Evolutionary conservation across 2,113 vertebrate species (phyloP).

Genomic region (Microtus richardsoni): DNA sequence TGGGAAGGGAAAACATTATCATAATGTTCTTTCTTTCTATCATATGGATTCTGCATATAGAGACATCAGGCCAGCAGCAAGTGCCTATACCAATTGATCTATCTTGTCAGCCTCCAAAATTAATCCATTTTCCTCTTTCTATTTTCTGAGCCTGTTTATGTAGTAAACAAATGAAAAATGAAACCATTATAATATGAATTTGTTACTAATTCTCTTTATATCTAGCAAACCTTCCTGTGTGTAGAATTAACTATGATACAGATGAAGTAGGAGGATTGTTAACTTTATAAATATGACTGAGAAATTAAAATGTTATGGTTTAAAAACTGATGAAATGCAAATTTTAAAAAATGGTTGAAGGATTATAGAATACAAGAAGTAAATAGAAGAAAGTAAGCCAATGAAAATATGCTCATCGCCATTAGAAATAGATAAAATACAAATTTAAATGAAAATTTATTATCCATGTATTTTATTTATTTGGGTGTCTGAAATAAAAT

Average conservation of each 20-base stretch:
- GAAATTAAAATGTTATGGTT: conserved; percentile 47
- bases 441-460: background rate
- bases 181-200: background rate
- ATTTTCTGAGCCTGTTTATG: background rate
- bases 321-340: conserved; percentile 27
- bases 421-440: too few species aligned
- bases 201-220: background rate
- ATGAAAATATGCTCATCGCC: background rate
- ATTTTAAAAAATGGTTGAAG: too few species aligned
- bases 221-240: background rate
- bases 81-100: background rate
- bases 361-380: background rate
- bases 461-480: background rate
- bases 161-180: background rate
- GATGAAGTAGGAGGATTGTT: background rate
- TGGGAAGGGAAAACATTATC: background rate
- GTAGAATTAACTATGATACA: background rate
- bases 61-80: background rate
- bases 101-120: background rate
- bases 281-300: conserved; percentile 40
- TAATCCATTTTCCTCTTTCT: background rate
- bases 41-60: background rate
- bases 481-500: background rate
- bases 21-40: background rate
- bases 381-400: background rate